Conservation (phyloP, 92 coral and sea anemone species). For the Epizoanthus fatuus region DNA sequence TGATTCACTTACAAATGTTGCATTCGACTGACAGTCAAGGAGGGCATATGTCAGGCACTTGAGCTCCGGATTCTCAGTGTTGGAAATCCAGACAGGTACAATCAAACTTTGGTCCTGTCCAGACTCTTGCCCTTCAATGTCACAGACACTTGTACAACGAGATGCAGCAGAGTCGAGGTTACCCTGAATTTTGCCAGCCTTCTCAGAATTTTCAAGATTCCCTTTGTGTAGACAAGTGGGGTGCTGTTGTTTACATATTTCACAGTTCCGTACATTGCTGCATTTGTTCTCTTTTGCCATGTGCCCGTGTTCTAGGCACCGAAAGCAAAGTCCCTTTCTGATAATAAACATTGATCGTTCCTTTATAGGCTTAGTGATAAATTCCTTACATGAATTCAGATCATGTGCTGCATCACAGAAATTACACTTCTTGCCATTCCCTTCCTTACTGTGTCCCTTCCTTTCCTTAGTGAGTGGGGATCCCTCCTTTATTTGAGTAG, state of each 20-base stretch:
- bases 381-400: conserved; percentile 49
- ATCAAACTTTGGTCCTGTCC: conserved; percentile 64
- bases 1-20: conserved; percentile 58
- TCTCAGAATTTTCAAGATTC: not conserved
- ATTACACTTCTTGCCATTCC: conserved; percentile 30
- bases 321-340: conserved; percentile 64
- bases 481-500: no score
- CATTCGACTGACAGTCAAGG: conserved; percentile 68
- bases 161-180: not conserved
- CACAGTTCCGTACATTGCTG: conserved; percentile 40
- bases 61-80: conserved; percentile 15
- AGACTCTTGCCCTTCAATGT: conserved; percentile 51
- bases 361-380: conserved; percentile 30
- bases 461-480: no score
- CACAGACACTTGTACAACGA: conserved; percentile 43
- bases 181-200: not conserved
- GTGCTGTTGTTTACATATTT: conserved; percentile 50
- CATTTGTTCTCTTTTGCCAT: conserved; percentile 64
- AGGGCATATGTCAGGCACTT: conserved; percentile 64
- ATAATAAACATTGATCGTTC: conserved; percentile 49
- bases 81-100: conserved; percentile 57
- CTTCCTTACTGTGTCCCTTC: not conserved
- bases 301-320: conserved; percentile 62
- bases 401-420: conserved; percentile 49
- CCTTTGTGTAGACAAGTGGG: conserved; percentile 59